Percentiles rank a stretch among this genome's conserved stretches.
phyloP scores from a whole-genome alignment of 2,888 invertebrate genomes.

The Zelleria hepariella region DNA sequence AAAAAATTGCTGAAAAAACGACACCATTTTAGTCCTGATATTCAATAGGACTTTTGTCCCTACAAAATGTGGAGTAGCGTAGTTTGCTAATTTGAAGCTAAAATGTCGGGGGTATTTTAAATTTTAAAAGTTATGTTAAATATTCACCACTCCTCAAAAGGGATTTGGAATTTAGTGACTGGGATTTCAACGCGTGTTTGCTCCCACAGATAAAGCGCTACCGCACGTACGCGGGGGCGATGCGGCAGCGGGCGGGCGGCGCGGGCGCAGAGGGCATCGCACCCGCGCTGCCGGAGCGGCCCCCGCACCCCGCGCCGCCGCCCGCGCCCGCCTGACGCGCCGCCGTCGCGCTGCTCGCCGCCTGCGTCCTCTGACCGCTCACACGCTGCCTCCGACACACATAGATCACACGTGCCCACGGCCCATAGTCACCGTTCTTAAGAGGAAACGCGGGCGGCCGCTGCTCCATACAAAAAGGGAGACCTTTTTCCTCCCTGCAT shows the following conservation, averaged over 20 bases:
- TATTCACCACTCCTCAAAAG: too few species aligned
- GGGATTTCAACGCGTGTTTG: not conserved
- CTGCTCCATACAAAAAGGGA: too few species aligned
- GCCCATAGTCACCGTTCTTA: constrained; percentile 12
- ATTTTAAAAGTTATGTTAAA: too few species aligned
- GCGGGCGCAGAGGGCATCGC: constrained; percentile 52
- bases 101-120: too few species aligned
- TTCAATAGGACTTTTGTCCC: too few species aligned
- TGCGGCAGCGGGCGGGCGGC: constrained; percentile 76
- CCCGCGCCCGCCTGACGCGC: constrained; percentile 81
- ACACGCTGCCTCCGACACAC: not conserved
- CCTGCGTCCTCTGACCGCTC: constrained; percentile 78
- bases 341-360: constrained; percentile 84
- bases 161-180: too few species aligned
- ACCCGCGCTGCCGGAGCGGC: constrained; percentile 73
- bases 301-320: constrained; percentile 50
- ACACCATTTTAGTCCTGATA: too few species aligned
- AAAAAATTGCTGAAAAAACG: too few species aligned
- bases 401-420: constrained; percentile 8
- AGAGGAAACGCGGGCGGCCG: too few species aligned
- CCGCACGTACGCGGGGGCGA: constrained; percentile 83
- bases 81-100: too few species aligned
- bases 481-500: too few species aligned
- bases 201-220: constrained; percentile 82
- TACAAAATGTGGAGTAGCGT: too few species aligned